phyloP scores from a whole-genome alignment of 92 coral and sea anemone genomes.

The Hydrozoanthus gracilis region DNA sequence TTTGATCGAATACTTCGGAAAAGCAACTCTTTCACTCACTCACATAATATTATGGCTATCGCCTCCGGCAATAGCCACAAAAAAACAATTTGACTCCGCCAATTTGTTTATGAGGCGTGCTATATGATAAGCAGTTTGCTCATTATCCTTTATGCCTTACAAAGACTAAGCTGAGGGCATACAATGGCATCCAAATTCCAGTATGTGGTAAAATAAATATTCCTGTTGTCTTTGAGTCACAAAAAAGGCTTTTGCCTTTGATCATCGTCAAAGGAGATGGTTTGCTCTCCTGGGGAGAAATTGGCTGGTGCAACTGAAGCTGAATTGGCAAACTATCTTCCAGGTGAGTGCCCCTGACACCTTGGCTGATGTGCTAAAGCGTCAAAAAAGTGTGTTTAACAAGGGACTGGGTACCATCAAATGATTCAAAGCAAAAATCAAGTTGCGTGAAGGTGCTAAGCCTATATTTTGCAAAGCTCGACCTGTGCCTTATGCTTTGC shows the following conservation, averaged over 20 bases:
- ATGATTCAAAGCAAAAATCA: conserved; percentile 51
- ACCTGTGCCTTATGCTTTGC: conserved; percentile 51
- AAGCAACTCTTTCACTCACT: no score
- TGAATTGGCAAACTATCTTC: conserved; percentile 47
- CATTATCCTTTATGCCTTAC: conserved; percentile 20
- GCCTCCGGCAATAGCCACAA: no score
- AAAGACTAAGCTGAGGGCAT: conserved; percentile 49
- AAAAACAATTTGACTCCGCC: no score
- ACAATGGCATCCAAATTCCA: conserved; percentile 48
- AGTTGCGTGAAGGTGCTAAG: conserved; percentile 47
- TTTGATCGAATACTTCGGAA: no score
- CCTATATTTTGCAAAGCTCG: conserved; percentile 62
- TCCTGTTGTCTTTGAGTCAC: conserved; percentile 46
- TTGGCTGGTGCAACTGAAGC: conserved; percentile 51
- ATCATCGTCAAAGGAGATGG: conserved; percentile 44
- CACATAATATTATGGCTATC: no score
- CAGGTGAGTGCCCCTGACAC: conserved; percentile 35
- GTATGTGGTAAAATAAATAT: conserved; percentile 50
- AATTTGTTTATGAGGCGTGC: no score
- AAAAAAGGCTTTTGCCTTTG: conserved; percentile 43
- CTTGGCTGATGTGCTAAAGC: conserved; percentile 48
- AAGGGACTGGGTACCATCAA: conserved; percentile 59
- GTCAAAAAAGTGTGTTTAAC: conserved; percentile 45
- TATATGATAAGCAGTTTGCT: conserved; percentile 46
- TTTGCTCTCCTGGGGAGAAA: conserved; percentile 50